Base-by-base conservation (phyloP, 2,888 invertebrate genomes). In the Microctonus brassicae region DNA sequence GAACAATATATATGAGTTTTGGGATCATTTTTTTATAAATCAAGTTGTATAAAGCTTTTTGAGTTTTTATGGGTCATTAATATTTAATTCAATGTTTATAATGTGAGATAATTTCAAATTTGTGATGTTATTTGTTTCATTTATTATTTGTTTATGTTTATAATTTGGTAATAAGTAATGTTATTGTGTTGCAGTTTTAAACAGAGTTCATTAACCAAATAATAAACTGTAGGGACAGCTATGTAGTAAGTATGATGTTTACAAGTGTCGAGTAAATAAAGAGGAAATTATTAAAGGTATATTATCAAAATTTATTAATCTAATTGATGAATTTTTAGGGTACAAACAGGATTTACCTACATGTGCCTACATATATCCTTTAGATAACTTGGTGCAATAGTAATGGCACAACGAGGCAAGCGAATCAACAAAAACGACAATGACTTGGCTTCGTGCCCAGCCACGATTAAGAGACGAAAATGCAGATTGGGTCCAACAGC, bases 361-460 rank as follows among this genome's bases (percentile, higher is more conserved):
- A 86, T 86, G 87, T 83, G 86, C 85, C 84, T 63, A 79, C 84
- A 81, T 85, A 85, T 29, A 58, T 9, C 80, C 81, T 80, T 80
- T 86, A 87, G 84, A 82, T 86, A 79, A 84, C 78, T 83, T 81
- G 84, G 85, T 81, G 81, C 84, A 86, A 82, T 85, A 88, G 87
- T 72, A 87, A 93, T 93, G 93, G 93, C 93, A 90, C 93, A 93
- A 91, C 92, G 93, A 91, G 92, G 91, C 87, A 93, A 93, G 89
- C 91, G 93, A 90, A 91, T 92, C 88, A 93, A 92, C 89, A 91
- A 92, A 88, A 89, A 89, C 88, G 91, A 91, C 85, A 91, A 91
- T 91, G 91, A 91, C 88, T 89, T 92, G 87, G 91, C 92, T 88
- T 92, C 84, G 82, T 87, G 84, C 81, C 86, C 86, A 80, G 84